Percentiles rank a stretch among this genome's conserved stretches.
Evolutionary conservation across 1,140 invertebrate genomes (phyloP).

Genomic region (Drepana arcuata): DNA sequence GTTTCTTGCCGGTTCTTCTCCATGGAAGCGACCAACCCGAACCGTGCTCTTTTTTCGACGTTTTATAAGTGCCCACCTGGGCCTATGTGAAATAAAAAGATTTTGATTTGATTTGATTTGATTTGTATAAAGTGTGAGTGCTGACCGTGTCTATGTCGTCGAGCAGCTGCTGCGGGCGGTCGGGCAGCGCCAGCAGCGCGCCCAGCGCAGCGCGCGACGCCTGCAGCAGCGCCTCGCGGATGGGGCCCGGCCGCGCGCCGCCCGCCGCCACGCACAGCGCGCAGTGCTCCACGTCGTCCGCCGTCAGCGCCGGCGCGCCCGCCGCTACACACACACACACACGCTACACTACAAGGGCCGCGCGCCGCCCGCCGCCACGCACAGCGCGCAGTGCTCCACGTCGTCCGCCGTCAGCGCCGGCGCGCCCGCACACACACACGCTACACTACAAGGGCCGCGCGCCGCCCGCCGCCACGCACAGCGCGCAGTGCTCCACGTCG

Average conservation of each 20-base stretch:
- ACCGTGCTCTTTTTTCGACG: too few species aligned
- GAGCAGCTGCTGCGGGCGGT: constrained; percentile 26
- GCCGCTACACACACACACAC: background rate
- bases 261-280: constrained; percentile 84
- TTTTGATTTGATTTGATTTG: too few species aligned
- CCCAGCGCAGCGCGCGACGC: constrained; percentile 87
- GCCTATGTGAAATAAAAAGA: too few species aligned
- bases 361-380: constrained; percentile 81
- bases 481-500: constrained; percentile 91
- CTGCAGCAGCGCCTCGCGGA: constrained; percentile 84
- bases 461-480: constrained; percentile 83
- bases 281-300: constrained; percentile 95
- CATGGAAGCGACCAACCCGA: too few species aligned
- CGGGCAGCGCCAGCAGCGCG: constrained; percentile 79
- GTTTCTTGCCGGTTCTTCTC: too few species aligned
- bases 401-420: constrained; percentile 95
- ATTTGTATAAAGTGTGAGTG: too few species aligned
- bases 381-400: constrained; percentile 90
- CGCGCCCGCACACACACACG: too few species aligned
- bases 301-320: constrained; percentile 80
- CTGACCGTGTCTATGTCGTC: too few species aligned
- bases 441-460: too few species aligned
- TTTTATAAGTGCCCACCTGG: too few species aligned
- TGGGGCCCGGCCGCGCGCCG: constrained; percentile 79
- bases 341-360: too few species aligned